Percentiles rank a stretch among this genome's conserved stretches.
These are phyloP conservation scores for Eristalinus aeneus DNA, from an alignment of 2,888 invertebrate genomes.

Conservation along the genomic window DNA sequence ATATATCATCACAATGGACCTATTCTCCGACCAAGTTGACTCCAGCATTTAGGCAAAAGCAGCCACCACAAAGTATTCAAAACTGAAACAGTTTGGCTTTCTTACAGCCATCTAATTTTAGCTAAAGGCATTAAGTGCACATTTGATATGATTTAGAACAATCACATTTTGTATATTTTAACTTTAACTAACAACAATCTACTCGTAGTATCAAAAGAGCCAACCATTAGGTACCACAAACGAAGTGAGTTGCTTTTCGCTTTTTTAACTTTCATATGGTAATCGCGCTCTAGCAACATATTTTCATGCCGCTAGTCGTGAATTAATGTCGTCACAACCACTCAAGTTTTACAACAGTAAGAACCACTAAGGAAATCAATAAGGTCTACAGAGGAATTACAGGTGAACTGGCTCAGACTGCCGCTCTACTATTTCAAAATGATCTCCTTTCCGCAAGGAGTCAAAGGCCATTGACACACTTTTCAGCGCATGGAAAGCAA, in stretches of 20 bases:
- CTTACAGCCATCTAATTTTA: too few species aligned
- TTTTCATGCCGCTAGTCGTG: not conserved
- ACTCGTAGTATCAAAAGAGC: not conserved
- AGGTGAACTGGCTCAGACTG: constrained; percentile 21
- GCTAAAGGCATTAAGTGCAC: too few species aligned
- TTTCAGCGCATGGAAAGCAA: constrained; percentile 16
- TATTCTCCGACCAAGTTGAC: too few species aligned
- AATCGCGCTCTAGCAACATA: not conserved
- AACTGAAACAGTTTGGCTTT: too few species aligned
- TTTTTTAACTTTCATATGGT: not conserved
- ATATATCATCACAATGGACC: too few species aligned
- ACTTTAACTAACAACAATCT: too few species aligned
- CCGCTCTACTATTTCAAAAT: constrained; percentile 20
- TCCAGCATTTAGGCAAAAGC: too few species aligned
- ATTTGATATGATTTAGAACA: too few species aligned
- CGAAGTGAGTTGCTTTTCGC: not conserved
- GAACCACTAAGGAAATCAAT: not conserved
- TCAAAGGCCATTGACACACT: constrained; percentile 63
- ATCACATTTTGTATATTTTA: too few species aligned
- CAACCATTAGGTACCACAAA: not conserved
- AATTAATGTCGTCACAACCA: not conserved
- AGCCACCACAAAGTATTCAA: too few species aligned
- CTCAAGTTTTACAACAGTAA: not conserved
- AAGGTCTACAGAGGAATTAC: not conserved
- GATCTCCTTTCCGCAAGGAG: constrained; percentile 37